A percentile compares a stretch with the other conserved stretches of the same genome.
These are phyloP conservation scores for Echinops telfairi DNA, from an alignment of 2,113 vertebrate genomes.

Conservation along the genomic window DNA sequence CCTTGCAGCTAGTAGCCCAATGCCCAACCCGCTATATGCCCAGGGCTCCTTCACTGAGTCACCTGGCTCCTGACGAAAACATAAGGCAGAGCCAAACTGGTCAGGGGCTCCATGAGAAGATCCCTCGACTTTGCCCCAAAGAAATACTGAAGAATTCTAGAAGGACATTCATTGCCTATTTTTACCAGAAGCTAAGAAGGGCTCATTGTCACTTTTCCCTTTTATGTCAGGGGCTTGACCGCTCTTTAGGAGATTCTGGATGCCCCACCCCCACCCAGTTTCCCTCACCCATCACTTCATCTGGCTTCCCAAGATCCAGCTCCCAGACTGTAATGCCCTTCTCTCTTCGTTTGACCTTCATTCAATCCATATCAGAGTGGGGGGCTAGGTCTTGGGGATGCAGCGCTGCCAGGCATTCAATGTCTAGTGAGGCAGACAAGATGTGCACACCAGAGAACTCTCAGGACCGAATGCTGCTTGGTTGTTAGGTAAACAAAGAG, in stretches of 20 bases:
- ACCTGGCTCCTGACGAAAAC: conserved; percentile 7
- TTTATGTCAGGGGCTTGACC: conserved; percentile 30
- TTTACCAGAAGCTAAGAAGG: conserved; percentile 33
- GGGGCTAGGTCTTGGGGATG: neutral
- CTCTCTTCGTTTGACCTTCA: conserved; percentile 57
- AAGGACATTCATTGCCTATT: conserved; percentile 46
- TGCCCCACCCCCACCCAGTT: neutral
- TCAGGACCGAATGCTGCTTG: neutral
- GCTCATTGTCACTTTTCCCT: conserved; percentile 7
- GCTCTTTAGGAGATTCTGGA: conserved; percentile 49
- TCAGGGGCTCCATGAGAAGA: conserved; percentile 12
- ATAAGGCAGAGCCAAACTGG: conserved; percentile 46
- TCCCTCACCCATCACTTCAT: conserved; percentile 45
- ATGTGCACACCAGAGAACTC: neutral
- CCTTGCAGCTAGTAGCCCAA: too few relatives aligned
- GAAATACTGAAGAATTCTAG: conserved; percentile 58
- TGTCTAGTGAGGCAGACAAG: conserved; percentile 18
- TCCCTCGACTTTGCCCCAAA: conserved; percentile 52
- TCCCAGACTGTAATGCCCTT: conserved; percentile 15
- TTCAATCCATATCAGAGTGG: conserved; percentile 52
- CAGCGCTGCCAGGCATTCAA: conserved; percentile 11
- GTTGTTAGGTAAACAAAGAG: conserved; percentile 32
- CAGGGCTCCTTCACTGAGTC: too few relatives aligned
- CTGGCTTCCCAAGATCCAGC: conserved; percentile 44
- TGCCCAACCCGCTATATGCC: too few relatives aligned